Conservation (phyloP, 2,797 vertebrate species). For the Toxotes lorentzi region DNA sequence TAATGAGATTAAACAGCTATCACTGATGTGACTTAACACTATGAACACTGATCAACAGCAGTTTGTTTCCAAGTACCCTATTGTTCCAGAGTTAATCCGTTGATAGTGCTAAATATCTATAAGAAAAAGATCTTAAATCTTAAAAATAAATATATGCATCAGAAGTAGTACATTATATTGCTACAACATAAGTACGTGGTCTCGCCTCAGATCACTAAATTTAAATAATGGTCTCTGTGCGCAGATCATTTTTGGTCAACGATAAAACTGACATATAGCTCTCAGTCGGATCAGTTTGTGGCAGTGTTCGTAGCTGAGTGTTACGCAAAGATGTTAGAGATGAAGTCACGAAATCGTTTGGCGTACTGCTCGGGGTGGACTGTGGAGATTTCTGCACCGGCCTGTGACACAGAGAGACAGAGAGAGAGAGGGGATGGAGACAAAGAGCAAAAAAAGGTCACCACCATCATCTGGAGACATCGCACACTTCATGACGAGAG, state of each 20-base stretch:
- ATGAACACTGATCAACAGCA: slow-evolving; percentile 59
- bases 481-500: not conserved
- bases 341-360: slow-evolving; percentile 95
- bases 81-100: slow-evolving; percentile 55
- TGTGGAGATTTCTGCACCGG: slow-evolving; percentile 95
- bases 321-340: slow-evolving; percentile 94
- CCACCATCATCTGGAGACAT: not conserved
- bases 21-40: slow-evolving; percentile 36
- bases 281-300: slow-evolving; percentile 20
- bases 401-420: slow-evolving; percentile 66
- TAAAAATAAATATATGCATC: slow-evolving; percentile 82
- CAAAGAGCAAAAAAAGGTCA: not conserved
- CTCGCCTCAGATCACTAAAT: slow-evolving; percentile 42
- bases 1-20: slow-evolving; percentile 22
- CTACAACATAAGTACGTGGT: slow-evolving; percentile 55
- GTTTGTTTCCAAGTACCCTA: slow-evolving; percentile 34
- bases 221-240: slow-evolving; percentile 34
- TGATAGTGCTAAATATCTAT: slow-evolving; percentile 54
- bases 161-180: slow-evolving; percentile 70
- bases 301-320: slow-evolving; percentile 5
- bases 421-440: not conserved
- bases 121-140: slow-evolving; percentile 61
- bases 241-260: slow-evolving; percentile 56
- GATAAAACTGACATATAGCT: slow-evolving; percentile 29
- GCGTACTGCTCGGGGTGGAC: slow-evolving; percentile 96